Conservation (phyloP, 2,888 invertebrate genomes). For the Drosophila phalerata region DNA sequence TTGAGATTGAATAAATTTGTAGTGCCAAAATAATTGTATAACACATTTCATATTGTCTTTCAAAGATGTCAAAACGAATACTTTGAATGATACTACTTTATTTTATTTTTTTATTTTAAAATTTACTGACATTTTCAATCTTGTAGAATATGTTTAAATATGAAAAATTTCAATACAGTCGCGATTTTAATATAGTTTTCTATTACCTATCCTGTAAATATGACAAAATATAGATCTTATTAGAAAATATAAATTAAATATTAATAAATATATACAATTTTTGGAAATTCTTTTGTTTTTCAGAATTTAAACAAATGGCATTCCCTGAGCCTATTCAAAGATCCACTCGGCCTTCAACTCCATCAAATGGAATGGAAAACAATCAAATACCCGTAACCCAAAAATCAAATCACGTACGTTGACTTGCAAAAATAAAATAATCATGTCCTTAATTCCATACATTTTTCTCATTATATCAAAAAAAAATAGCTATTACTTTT, state of each 20-base stretch:
- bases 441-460: not conserved
- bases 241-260: not conserved
- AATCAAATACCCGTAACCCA: constrained; percentile 52
- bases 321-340: constrained; percentile 36
- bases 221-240: not conserved
- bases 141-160: no score
- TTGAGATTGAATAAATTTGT: constrained; percentile 41
- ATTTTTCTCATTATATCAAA: not conserved
- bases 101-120: not conserved
- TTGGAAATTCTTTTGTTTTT: constrained; percentile 19
- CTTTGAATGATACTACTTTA: not conserved
- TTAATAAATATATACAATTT: not conserved
- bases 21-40: constrained; percentile 1
- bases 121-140: not conserved
- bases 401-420: constrained; percentile 66
- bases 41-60: not conserved
- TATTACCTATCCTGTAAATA: no score
- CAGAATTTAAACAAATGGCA: constrained; percentile 45
- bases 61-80: not conserved
- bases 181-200: no score
- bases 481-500: not conserved
- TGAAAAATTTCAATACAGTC: not conserved
- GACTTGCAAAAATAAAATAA: not conserved
- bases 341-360: constrained; percentile 31
- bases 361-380: constrained; percentile 52